Percentiles rank a stretch among this genome's conserved stretches.
Conservation (phyloP, 1,140 invertebrate genomes). For the Sinella curviseta region DNA sequence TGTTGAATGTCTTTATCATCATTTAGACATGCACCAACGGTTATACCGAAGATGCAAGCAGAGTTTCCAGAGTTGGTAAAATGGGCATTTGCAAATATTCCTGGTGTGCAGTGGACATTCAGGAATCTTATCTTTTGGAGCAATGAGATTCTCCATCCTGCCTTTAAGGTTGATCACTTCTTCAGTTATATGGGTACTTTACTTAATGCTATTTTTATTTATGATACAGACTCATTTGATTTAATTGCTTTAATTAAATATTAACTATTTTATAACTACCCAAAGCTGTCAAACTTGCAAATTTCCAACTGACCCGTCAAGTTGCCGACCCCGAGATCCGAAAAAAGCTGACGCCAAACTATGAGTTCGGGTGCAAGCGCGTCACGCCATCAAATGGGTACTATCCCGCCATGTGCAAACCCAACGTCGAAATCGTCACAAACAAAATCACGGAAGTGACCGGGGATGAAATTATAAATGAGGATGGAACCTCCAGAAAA, state of each 20-base stretch:
- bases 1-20: too few species aligned
- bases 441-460: constrained; percentile 26
- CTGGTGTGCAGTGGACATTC: not conserved
- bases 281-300: not conserved
- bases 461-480: constrained; percentile 6
- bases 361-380: constrained; percentile 42
- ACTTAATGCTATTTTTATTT: too few species aligned
- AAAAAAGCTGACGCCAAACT: constrained; percentile 34
- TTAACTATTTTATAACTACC: too few species aligned
- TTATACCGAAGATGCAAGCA: constrained; percentile 20
- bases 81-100: constrained; percentile 17
- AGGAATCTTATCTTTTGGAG: not conserved
- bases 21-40: constrained; percentile 27
- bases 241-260: too few species aligned
- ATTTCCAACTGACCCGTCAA: not conserved
- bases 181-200: too few species aligned
- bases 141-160: not conserved
- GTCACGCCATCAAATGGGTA: constrained; percentile 26
- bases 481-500: constrained; percentile 18
- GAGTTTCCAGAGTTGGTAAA: not conserved
- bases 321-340: not conserved
- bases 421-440: constrained; percentile 34
- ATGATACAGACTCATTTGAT: too few species aligned
- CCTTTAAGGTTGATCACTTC: not conserved
- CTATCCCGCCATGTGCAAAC: constrained; percentile 22